Evolutionary conservation across 2,113 vertebrate genomes (phyloP), one percentile per base, ranked within the genome.

Genomic region (Saccopteryx leptura): DNA sequence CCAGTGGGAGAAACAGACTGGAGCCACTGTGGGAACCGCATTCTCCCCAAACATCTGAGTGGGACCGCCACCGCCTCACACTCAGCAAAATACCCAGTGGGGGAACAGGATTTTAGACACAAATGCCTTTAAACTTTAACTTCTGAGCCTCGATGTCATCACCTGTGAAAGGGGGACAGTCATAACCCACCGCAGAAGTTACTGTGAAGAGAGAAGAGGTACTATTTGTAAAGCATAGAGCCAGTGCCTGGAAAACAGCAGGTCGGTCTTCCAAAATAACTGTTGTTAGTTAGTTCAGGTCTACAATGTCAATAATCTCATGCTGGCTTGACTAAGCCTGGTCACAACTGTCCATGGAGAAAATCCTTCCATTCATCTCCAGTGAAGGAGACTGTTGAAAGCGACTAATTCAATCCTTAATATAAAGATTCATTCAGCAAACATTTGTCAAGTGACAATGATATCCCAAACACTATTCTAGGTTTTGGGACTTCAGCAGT

Each of bases 241-340:
- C 2, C 48, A 19, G 26, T 26, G 9, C 18, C 18, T 54, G 23
- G 52, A 92, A 72, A 88, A 84, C 3, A 79, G 31, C 24, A 69
- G 7, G 0, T 69, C 54, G 7, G 0, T 69, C 54, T 69, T 84
- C 15, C 31, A 61, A 92, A 85, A 78, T 60, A 76, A 80, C 28
- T 58, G 14, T 24, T n/a, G n/a, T 66, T 88, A 58, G 61, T 63
- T 78, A 83, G 39, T 56, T 90, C 52, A 46, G 24, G 15, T 54
- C 48, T 72, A 86, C 91, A 93, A 50, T 28, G 50, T 69, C 83
- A 85, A 76, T 65, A 75, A 75, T 31, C 56, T 6, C 56, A 89
- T 58, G 48, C 19, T 78, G 76, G 19, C 39, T 91, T 81, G 24
- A 89, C 65, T 76, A 87, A 46, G 24, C 19, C 28, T 82, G 11